Evolutionary conservation across 2,888 invertebrate genomes (phyloP), one percentile per base, ranked within the genome.

Genomic region (Drosophila helvetica): DNA sequence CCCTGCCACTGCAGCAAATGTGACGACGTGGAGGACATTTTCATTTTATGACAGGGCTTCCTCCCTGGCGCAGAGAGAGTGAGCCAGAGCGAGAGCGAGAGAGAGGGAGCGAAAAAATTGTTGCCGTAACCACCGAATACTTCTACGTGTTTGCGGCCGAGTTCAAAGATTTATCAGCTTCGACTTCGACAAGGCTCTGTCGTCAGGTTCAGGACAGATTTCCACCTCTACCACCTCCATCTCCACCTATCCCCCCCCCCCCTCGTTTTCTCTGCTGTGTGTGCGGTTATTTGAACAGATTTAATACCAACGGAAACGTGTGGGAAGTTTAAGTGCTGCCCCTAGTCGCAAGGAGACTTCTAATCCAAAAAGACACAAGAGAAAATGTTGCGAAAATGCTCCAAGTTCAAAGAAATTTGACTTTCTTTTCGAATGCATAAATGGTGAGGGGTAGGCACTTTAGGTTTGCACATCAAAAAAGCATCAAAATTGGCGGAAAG

Each of bases 81-180:
- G 19, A 19, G 19, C 19, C 1, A 19, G 19, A 2, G 19, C 1
- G 19, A 19, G 19, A 19, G 19, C 19, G 19, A 19, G 19, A 19
- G 56, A 67, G 67, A 66, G 67, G 56, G 67, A 57, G 55, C 60
- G 63, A 52, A 64, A 69, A 78, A 75, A 72, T 76, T 80, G 59
- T 72, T 72, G 62, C 70, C 79, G 78, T 81, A 88, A 86, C 85
- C 86, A 75, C 80, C 84, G 88, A 86, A 86, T 86, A 86, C 86
- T 86, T 75, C 86, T 86, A 86, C 86, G 85, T 86, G 85, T 86
- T 86, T 88, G 85, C 78, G 85, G 85, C 79, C 81, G 85, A 88
- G 88, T 86, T 86, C 85, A 86, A 86, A 86, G 85, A 86, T 86
- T 86, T 86, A 85, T 85, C 85, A 88, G 86, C 78, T 83, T 85